Percentiles rank a stretch among this genome's conserved stretches.
Evolutionary conservation across 2,888 invertebrate genomes (phyloP).

Genomic region (Rhingia campestris): DNA sequence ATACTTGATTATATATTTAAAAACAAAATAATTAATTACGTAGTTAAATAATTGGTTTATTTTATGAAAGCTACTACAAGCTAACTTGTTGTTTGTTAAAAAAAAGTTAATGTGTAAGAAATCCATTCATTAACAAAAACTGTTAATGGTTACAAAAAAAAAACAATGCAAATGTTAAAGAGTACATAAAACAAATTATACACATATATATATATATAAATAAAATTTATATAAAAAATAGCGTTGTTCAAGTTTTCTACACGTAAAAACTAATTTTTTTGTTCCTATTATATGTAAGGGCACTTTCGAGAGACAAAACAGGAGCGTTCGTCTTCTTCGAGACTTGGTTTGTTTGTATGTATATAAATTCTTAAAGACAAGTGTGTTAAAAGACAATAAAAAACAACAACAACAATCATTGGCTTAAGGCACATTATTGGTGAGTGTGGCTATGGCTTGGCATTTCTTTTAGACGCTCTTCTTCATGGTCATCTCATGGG

Average conservation of each 20-base stretch:
- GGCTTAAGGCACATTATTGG: conserved; percentile 47
- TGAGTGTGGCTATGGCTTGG: conserved; percentile 11
- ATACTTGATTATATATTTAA: conserved; percentile 37
- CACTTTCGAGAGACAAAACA: conserved; percentile 63
- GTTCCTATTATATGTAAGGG: conserved; percentile 44
- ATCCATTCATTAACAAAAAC: conserved; percentile 59
- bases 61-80: conserved; percentile 61
- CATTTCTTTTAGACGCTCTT: conserved; percentile 79
- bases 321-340: conserved; percentile 19
- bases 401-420: conserved; percentile 42
- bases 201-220: conserved; percentile 53
- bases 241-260: conserved; percentile 32
- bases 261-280: conserved; percentile 20
- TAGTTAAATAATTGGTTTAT: conserved; percentile 40
- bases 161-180: conserved; percentile 53
- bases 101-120: conserved; percentile 47
- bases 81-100: conserved; percentile 64
- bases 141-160: conserved; percentile 59
- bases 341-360: neutral
- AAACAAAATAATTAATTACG: conserved; percentile 42
- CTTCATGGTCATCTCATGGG: conserved; percentile 91
- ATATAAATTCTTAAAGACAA: conserved; percentile 11
- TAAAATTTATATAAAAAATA: conserved; percentile 74
- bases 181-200: conserved; percentile 49
- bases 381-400: conserved; percentile 26